These are phyloP conservation scores for Tichodroma muraria DNA, from an alignment of 2,113 vertebrate species.

Conservation along the genomic window DNA sequence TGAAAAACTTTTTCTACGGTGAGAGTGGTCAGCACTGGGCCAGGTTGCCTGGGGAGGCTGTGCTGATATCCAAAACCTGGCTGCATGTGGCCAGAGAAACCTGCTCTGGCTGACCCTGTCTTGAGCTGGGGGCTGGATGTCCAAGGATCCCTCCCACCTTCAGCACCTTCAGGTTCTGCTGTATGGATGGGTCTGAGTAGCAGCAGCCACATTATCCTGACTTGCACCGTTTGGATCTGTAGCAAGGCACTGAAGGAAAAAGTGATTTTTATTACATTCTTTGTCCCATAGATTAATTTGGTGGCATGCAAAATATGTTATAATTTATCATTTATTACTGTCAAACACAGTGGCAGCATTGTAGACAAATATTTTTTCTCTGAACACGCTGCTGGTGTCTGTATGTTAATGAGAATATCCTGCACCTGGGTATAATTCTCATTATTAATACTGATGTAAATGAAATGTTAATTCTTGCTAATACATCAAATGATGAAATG, in stretches of 20 bases:
- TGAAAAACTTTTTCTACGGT: rapidly evolving
- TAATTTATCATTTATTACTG: not conserved
- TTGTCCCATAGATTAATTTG: not conserved
- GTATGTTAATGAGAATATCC: not conserved
- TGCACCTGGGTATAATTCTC: not conserved
- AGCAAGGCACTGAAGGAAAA: not conserved
- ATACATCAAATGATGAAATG: constrained; percentile 63
- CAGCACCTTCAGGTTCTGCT: not conserved
- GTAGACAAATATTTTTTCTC: not conserved
- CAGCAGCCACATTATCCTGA: not conserved
- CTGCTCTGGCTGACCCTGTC: not conserved
- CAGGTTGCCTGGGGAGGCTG: not conserved
- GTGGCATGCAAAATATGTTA: not conserved
- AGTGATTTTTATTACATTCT: not conserved
- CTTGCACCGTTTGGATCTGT: not conserved
- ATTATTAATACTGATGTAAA: constrained; percentile 35
- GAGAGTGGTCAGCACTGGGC: too few relatives aligned
- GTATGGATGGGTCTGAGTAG: not conserved
- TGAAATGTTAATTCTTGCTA: constrained; percentile 67
- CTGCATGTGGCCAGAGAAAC: not conserved
- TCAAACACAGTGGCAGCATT: not conserved
- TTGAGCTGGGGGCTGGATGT: not conserved
- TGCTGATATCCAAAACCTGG: not conserved
- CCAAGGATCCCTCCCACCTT: not conserved
- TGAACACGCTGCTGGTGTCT: not conserved